Evolutionary conservation across 2,888 invertebrate genomes (phyloP).

Genomic region (Eumacrocentrus americanus): DNA sequence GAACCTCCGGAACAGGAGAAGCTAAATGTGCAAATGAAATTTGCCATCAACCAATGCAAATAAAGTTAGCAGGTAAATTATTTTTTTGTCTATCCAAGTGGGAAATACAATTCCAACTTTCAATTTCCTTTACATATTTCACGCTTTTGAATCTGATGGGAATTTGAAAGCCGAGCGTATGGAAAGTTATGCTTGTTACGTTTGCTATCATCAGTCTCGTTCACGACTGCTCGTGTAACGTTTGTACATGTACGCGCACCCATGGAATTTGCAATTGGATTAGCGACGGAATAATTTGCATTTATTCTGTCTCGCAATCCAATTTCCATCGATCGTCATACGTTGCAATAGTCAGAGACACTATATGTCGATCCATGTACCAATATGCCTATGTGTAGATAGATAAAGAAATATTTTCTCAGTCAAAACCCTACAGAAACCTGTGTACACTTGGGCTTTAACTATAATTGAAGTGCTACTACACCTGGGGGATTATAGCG

Average conservation of each 20-base stretch:
- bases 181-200: conserved; percentile 22
- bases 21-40: no score
- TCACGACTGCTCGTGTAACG: not conserved
- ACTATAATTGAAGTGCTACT: no score
- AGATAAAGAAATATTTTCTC: no score
- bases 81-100: not conserved
- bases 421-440: no score
- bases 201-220: conserved; percentile 4
- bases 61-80: conserved; percentile 4
- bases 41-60: no score
- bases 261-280: conserved; percentile 15
- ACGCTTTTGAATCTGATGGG: conserved; percentile 18
- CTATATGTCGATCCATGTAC: not conserved
- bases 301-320: conserved; percentile 5
- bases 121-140: conserved; percentile 23
- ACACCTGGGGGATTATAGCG: no score
- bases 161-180: conserved; percentile 5
- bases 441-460: no score
- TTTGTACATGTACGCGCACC: not conserved
- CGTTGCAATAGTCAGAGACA: not conserved
- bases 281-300: conserved; percentile 12
- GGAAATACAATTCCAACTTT: conserved; percentile 24
- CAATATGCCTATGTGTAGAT: no score
- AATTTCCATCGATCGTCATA: not conserved
- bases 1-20: no score